phyloP scores from a whole-genome alignment of 2,113 vertebrate genomes.

The Rallus limicola region DNA sequence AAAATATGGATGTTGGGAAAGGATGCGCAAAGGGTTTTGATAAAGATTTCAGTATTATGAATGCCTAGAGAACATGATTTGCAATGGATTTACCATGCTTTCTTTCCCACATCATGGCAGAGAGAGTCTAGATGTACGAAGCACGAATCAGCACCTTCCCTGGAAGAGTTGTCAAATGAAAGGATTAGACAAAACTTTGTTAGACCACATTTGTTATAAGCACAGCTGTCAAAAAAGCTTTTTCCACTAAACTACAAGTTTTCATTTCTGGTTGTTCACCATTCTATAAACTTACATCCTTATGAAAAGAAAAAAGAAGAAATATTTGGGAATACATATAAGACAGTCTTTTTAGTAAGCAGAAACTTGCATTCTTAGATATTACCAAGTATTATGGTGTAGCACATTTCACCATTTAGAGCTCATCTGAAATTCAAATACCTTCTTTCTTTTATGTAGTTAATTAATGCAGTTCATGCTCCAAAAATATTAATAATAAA shows the following conservation, averaged over 20 bases:
- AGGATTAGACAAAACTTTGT: not conserved
- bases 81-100: not conserved
- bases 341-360: not conserved
- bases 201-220: not conserved
- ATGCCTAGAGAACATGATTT: not conserved
- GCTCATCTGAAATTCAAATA: slow-evolving; percentile 37
- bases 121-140: not conserved
- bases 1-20: not conserved
- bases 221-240: not conserved
- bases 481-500: not conserved
- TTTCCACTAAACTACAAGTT: slow-evolving; percentile 5
- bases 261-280: not conserved
- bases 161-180: not conserved
- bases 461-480: not conserved
- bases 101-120: not conserved
- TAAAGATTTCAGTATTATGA: not conserved
- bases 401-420: slow-evolving; percentile 35
- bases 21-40: not conserved
- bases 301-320: not conserved
- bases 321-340: not conserved
- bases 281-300: not conserved
- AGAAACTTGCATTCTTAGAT: not conserved
- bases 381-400: not conserved
- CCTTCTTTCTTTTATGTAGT: not conserved
- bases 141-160: not conserved